Evolutionary conservation across 1,140 invertebrate genomes (phyloP).

Genomic region (Formica exsecta): DNA sequence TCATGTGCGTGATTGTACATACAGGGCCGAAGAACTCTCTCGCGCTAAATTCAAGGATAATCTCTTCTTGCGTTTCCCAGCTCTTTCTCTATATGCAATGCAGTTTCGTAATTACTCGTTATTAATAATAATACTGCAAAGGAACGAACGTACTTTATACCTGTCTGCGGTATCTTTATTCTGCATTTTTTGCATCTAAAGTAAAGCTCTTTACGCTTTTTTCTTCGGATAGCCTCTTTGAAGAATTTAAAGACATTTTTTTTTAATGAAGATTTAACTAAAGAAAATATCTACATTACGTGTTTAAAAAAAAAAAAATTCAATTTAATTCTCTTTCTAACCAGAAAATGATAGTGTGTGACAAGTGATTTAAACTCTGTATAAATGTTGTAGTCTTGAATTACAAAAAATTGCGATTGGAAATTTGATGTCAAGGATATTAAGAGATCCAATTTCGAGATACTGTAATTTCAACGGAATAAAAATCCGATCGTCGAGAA

Average conservation of each 20-base stretch:
- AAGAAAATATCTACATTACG: neutral
- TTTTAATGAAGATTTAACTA: neutral
- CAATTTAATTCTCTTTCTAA: neutral
- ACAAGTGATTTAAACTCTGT: slow-evolving; percentile 17
- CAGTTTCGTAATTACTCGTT: neutral
- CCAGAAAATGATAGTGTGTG: neutral
- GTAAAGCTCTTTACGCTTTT: neutral
- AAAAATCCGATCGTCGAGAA: slow-evolving; percentile 36
- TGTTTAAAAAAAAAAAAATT: neutral
- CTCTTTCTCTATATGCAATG: neutral
- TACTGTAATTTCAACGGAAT: slow-evolving; percentile 19
- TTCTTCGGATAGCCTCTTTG: neutral
- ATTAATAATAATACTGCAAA: slow-evolving; percentile 12
- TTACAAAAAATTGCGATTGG: slow-evolving; percentile 2
- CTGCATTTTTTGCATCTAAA: slow-evolving; percentile 13
- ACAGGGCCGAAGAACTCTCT: slow-evolving; percentile 23
- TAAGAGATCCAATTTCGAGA: slow-evolving; percentile 14
- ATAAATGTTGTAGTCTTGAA: neutral
- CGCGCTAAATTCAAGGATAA: slow-evolving; percentile 41
- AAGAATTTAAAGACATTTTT: neutral
- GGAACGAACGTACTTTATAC: neutral
- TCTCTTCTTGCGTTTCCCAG: slow-evolving; percentile 8
- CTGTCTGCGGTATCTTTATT: neutral
- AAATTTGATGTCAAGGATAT: slow-evolving; percentile 13
- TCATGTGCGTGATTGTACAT: neutral